Evolutionary conservation across 2,113 vertebrate species (phyloP).

Genomic region (Reinhardtius hippoglossoides): DNA sequence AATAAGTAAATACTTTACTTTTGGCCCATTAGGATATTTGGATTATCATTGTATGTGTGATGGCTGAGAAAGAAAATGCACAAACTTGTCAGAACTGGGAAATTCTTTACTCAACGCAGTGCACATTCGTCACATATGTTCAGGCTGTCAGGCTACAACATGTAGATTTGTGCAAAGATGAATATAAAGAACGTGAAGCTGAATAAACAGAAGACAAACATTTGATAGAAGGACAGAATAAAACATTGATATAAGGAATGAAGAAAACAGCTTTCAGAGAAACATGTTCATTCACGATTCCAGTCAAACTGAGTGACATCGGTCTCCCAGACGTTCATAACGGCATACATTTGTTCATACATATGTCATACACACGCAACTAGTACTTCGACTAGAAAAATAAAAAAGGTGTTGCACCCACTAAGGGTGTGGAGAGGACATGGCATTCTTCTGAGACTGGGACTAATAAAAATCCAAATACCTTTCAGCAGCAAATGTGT

Average conservation of each 20-base stretch:
- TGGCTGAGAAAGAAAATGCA: slow-evolving; percentile 24
- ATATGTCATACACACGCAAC: slow-evolving; percentile 65
- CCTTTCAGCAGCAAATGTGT: slow-evolving; percentile 39
- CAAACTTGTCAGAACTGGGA: slow-evolving; percentile 3
- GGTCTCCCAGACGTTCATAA: slow-evolving; percentile 61
- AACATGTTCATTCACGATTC: slow-evolving; percentile 65
- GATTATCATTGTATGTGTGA: background rate
- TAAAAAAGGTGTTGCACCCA: slow-evolving; percentile 62
- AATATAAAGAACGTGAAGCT: slow-evolving; percentile 28
- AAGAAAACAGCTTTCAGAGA: slow-evolving; percentile 52
- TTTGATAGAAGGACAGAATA: slow-evolving; percentile 36
- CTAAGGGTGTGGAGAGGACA: slow-evolving; percentile 60
- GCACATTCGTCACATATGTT: slow-evolving; percentile 40
- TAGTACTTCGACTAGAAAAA: slow-evolving; percentile 8
- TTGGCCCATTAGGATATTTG: background rate
- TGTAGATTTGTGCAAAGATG: slow-evolving; percentile 49
- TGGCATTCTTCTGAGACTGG: slow-evolving; percentile 49
- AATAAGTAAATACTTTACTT: background rate
- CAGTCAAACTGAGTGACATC: slow-evolving; percentile 61
- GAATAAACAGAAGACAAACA: slow-evolving; percentile 34
- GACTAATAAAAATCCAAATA: slow-evolving; percentile 58
- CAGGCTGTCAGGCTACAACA: slow-evolving; percentile 41
- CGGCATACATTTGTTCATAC: slow-evolving; percentile 69
- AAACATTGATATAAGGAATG: slow-evolving; percentile 48
- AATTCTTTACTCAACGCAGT: slow-evolving; percentile 62